These are phyloP conservation scores for Phengaris arion DNA, from an alignment of 2,888 invertebrate genomes.

Conservation along the genomic window DNA sequence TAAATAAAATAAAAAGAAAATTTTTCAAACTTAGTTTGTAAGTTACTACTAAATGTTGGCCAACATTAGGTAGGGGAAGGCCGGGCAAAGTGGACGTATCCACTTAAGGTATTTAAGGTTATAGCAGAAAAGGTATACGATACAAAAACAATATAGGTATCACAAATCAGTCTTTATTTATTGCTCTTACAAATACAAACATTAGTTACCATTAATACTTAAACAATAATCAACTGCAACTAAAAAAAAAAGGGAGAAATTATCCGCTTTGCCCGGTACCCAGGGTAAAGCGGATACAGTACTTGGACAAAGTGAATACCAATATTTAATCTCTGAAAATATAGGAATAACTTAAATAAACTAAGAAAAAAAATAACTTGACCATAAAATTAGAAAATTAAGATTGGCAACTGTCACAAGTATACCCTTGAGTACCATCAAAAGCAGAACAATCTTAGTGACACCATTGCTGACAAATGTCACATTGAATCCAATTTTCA, in stretches of 20 bases:
- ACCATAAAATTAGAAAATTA: conserved; percentile 35
- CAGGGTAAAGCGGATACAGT: no score
- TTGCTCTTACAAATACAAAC: no score
- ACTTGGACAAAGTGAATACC: no score
- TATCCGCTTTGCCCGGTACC: no score
- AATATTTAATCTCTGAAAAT: no score
- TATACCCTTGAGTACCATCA: conserved; percentile 39
- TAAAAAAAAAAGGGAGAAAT: no score
- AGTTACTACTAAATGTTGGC: no score
- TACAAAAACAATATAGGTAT: conserved; percentile 29
- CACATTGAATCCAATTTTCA: conserved; percentile 12
- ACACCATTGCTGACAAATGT: conserved; percentile 23
- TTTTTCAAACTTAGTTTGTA: no score
- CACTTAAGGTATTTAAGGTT: conserved; percentile 27
- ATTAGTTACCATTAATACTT: no score
- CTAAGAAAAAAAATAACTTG: conserved; percentile 34
- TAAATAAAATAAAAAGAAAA: neutral
- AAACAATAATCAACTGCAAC: no score
- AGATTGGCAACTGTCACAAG: conserved; percentile 38
- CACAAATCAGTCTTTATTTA: conserved; percentile 28
- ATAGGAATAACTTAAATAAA: no score
- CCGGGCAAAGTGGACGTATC: conserved; percentile 36
- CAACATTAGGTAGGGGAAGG: no score
- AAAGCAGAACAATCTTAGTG: conserved; percentile 40
- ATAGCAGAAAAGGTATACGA: neutral